phyloP scores from a whole-genome alignment of 1,140 invertebrate genomes.

The Drosophila ananassae region DNA sequence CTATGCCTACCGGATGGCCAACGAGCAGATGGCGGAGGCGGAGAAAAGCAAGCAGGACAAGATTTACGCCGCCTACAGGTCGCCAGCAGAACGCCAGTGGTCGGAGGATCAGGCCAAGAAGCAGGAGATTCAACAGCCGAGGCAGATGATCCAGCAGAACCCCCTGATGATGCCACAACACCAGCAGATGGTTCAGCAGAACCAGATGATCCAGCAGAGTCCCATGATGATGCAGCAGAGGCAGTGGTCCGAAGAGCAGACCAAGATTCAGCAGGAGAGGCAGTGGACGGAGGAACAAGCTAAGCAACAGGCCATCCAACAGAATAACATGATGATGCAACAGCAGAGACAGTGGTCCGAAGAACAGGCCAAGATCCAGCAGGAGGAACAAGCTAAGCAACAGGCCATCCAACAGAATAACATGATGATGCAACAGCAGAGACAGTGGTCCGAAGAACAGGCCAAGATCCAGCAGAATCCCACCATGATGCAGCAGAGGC shows the following conservation, averaged over 20 bases:
- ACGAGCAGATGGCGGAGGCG: constrained; percentile 28
- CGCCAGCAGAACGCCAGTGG: background rate
- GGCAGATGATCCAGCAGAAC: constrained; percentile 2
- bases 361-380: constrained; percentile 1
- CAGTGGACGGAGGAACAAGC: background rate
- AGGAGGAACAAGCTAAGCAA: constrained; percentile 3
- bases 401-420: background rate
- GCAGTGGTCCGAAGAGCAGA: background rate
- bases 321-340: constrained; percentile 7
- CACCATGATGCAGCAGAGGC: constrained; percentile 5
- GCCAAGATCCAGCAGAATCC: constrained; percentile 1
- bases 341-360: background rate
- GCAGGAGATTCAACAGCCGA: constrained; percentile 5
- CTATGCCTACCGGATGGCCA: constrained; percentile 75
- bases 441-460: constrained; percentile 29
- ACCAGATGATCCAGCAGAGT: background rate
- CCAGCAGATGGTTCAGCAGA: background rate
- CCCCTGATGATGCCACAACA: constrained; percentile 31
- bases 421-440: constrained; percentile 4
- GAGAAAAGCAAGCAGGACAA: constrained; percentile 40
- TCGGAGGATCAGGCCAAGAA: background rate
- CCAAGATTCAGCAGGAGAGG: background rate
- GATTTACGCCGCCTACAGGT: constrained; percentile 48
- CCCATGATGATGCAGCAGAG: background rate
- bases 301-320: constrained; percentile 7